These are phyloP conservation scores for Dicentrarchus labrax DNA, from an alignment of 2,113 vertebrate species.

Conservation along the genomic window DNA sequence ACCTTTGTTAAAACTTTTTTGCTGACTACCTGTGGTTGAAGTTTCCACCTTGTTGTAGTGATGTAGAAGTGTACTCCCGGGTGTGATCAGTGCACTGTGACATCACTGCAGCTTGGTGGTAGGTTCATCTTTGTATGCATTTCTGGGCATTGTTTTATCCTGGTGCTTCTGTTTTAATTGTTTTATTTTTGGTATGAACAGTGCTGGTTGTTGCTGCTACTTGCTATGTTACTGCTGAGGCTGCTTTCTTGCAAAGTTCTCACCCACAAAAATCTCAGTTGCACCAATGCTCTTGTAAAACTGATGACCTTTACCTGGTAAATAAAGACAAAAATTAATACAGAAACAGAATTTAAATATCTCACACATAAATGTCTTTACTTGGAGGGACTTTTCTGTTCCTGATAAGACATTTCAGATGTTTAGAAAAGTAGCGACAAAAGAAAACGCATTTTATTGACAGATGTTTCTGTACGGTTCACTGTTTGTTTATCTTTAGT, in stretches of 20 bases:
- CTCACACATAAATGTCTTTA: not conserved
- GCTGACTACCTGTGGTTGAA: no score
- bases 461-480: constrained; percentile 15
- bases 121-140: not conserved
- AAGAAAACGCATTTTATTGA: not conserved
- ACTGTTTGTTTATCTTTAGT: constrained; percentile 44
- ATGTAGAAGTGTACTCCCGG: no score
- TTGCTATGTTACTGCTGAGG: not conserved
- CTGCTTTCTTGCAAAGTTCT: not conserved
- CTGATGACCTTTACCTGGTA: not conserved
- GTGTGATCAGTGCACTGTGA: no score
- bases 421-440: not conserved
- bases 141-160: not conserved
- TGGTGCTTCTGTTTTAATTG: not conserved
- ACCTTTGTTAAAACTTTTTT: no score
- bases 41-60: no score
- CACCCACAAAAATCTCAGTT: not conserved
- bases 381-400: not conserved
- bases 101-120: no score
- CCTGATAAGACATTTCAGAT: not conserved
- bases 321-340: not conserved
- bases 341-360: not conserved
- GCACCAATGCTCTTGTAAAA: not conserved
- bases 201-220: not conserved
- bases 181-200: not conserved